These are phyloP conservation scores for Delia radicum DNA, from an alignment of 1,140 invertebrate genomes.

Conservation along the genomic window DNA sequence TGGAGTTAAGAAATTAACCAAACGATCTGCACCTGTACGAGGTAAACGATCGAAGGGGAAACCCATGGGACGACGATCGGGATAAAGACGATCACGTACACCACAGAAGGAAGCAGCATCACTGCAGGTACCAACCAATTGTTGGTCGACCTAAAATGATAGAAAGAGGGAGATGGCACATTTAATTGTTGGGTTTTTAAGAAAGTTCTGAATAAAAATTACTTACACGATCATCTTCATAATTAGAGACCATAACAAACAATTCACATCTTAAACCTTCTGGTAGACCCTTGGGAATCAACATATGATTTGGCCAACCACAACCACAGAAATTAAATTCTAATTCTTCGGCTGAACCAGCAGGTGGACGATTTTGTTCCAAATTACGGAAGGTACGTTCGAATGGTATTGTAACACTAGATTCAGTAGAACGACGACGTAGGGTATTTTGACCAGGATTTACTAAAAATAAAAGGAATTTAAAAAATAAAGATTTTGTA, in stretches of 20 bases:
- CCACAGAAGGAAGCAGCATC: slow-evolving; percentile 75
- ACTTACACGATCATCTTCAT: slow-evolving; percentile 67
- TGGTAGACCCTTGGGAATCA: slow-evolving; percentile 72
- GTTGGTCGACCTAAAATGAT: slow-evolving; percentile 59
- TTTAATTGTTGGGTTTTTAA: background rate
- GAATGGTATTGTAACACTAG: slow-evolving; percentile 73
- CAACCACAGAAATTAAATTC: slow-evolving; percentile 81
- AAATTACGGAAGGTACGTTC: slow-evolving; percentile 70
- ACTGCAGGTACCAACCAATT: slow-evolving; percentile 61
- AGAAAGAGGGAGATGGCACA: background rate
- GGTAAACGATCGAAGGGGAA: slow-evolving; percentile 73
- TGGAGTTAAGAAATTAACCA: slow-evolving; percentile 66
- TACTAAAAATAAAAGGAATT: slow-evolving; percentile 55
- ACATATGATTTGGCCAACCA: slow-evolving; percentile 84
- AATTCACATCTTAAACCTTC: slow-evolving; percentile 70
- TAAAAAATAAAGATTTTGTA: background rate
- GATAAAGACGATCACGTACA: slow-evolving; percentile 70
- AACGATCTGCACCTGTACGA: slow-evolving; percentile 57
- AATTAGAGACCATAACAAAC: slow-evolving; percentile 82
- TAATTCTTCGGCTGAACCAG: slow-evolving; percentile 58
- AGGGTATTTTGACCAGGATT: slow-evolving; percentile 66
- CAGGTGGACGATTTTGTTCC: slow-evolving; percentile 59
- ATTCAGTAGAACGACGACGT: slow-evolving; percentile 63
- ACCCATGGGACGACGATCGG: slow-evolving; percentile 72
- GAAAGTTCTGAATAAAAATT: background rate